phyloP scores from a whole-genome alignment of 2,113 vertebrate species.

The Pristiophorus japonicus region DNA sequence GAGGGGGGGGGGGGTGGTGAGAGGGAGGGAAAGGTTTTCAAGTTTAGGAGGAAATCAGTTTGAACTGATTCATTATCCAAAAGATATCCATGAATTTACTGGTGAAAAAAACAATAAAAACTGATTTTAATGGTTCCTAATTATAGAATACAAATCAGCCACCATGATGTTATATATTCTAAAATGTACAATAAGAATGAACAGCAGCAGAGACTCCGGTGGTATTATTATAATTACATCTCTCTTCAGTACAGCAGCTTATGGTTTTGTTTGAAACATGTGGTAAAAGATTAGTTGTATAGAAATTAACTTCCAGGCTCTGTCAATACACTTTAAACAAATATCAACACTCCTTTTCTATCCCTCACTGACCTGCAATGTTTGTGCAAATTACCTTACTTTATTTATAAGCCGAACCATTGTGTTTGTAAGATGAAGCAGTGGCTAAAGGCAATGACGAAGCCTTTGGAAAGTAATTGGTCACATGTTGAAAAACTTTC shows the following conservation, averaged over 20 bases:
- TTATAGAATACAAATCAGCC: background rate
- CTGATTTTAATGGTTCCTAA: background rate
- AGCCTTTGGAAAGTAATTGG: background rate
- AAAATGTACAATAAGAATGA: background rate
- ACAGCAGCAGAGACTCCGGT: background rate
- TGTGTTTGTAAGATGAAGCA: background rate
- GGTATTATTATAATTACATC: background rate
- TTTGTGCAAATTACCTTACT: background rate
- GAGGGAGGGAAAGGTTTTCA: too few relatives aligned
- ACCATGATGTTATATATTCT: background rate
- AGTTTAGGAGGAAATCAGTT: background rate
- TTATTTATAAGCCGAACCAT: background rate
- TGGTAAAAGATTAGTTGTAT: background rate
- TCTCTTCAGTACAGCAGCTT: background rate
- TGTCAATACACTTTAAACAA: background rate
- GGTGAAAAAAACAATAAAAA: background rate
- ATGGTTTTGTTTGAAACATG: background rate
- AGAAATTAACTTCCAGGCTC: background rate
- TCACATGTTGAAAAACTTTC: background rate
- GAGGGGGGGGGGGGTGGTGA: too few relatives aligned
- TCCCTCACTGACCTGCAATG: background rate
- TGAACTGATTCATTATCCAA: background rate
- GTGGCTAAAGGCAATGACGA: background rate
- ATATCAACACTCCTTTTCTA: background rate
- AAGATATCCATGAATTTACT: background rate